A percentile compares a stretch with the other conserved stretches of the same genome.
These are phyloP conservation scores for Enteromius unitaeniatus DNA, from an alignment of 2,797 vertebrate species.

Conservation along the genomic window DNA sequence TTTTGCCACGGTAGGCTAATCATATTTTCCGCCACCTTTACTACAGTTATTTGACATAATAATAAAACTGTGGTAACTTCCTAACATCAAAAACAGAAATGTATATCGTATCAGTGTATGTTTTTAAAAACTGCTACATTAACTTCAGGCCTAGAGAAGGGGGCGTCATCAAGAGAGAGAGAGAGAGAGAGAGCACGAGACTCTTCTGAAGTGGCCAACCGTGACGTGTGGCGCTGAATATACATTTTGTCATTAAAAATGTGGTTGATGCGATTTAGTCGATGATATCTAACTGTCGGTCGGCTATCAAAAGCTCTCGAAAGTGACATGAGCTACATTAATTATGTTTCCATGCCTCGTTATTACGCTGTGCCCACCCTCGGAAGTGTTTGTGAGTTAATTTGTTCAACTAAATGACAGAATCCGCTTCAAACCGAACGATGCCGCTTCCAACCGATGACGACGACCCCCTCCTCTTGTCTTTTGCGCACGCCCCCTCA, in stretches of 20 bases:
- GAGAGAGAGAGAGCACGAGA: too few species aligned
- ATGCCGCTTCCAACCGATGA: not conserved
- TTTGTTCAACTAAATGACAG: constrained; percentile 24
- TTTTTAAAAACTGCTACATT: not conserved
- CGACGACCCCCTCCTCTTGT: constrained; percentile 12
- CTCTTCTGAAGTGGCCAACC: not conserved
- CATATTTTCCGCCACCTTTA: not conserved
- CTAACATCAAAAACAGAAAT: not conserved
- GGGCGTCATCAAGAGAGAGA: not conserved
- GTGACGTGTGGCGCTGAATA: not conserved
- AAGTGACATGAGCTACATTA: constrained; percentile 26
- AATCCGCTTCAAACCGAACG: not conserved
- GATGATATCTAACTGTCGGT: not conserved
- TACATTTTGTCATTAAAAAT: constrained; percentile 19
- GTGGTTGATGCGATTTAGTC: not conserved
- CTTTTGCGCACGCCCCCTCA: constrained; percentile 42
- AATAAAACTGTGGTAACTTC: not conserved
- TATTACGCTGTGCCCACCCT: constrained; percentile 14
- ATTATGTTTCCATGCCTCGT: constrained; percentile 4
- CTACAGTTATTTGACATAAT: not conserved
- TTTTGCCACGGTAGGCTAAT: not conserved
- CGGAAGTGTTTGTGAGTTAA: constrained; percentile 32
- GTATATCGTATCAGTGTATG: not conserved
- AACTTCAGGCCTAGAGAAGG: not conserved
- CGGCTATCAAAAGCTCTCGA: constrained; percentile 23